These are phyloP conservation scores for Augochlora pura DNA, from an alignment of 1,140 invertebrate species.

Conservation along the genomic window DNA sequence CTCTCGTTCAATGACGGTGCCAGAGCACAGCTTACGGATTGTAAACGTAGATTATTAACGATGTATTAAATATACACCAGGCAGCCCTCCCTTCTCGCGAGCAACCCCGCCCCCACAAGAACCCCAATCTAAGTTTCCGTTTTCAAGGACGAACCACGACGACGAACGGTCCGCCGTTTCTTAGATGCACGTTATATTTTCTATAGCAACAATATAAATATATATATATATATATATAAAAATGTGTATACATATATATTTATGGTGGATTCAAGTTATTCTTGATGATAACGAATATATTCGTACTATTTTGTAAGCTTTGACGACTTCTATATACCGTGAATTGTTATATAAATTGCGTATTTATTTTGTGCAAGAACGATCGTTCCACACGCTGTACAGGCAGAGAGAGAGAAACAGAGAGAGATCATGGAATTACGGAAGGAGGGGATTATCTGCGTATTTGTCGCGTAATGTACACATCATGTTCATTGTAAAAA, in stretches of 20 bases:
- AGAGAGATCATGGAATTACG: conserved; percentile 12
- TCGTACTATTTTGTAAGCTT: conserved; percentile 17
- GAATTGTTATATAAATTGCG: conserved; percentile 2
- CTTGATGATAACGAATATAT: conserved; percentile 1
- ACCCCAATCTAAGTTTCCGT: conserved; percentile 19
- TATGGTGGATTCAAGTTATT: not conserved
- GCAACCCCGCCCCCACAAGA: no score
- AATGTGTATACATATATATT: conserved; percentile 1
- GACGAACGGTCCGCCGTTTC: not conserved
- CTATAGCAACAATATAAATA: not conserved
- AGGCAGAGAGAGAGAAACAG: not conserved
- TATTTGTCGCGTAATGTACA: conserved; percentile 21
- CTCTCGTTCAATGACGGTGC: conserved; percentile 2
- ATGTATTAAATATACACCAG: conserved; percentile 33
- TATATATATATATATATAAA: no score
- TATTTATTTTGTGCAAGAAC: conserved; percentile 17
- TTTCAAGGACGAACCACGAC: not conserved
- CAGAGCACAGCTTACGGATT: conserved; percentile 21
- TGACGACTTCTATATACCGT: conserved; percentile 1
- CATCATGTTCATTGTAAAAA: conserved; percentile 54
- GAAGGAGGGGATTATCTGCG: conserved; percentile 1
- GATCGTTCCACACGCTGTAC: conserved; percentile 1
- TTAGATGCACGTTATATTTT: not conserved
- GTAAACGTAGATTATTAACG: conserved; percentile 38
- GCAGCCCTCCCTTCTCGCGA: not conserved